Percentiles rank a stretch among this genome's conserved stretches.
Evolutionary conservation across 2,113 vertebrate genomes (phyloP).

Genomic region (Pampusana beccarii): DNA sequence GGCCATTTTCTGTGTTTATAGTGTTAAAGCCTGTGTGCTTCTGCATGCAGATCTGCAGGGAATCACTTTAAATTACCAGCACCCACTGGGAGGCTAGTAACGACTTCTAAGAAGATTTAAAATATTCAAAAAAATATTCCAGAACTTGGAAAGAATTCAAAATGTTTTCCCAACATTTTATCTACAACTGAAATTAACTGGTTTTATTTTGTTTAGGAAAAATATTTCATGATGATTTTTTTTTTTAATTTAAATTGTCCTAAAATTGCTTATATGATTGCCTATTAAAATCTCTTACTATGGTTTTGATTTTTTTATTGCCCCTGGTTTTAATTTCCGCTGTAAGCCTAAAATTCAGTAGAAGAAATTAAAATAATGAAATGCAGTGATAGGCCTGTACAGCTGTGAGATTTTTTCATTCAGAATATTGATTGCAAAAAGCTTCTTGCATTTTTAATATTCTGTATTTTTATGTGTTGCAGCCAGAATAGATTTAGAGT

Average conservation of each 20-base stretch:
- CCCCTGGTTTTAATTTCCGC: background rate
- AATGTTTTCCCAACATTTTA: constrained; percentile 15
- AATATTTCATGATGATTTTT: background rate
- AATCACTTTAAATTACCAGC: constrained; percentile 42
- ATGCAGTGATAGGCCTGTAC: background rate
- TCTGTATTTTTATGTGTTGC: background rate
- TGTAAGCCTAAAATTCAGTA: background rate
- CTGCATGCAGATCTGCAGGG: constrained; percentile 51
- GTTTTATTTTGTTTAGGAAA: background rate
- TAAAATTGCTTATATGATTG: background rate
- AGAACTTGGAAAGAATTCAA: constrained; percentile 39
- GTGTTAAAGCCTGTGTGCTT: constrained; percentile 43
- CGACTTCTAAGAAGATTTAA: constrained; percentile 43
- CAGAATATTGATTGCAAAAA: background rate
- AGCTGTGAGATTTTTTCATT: background rate
- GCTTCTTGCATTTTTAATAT: background rate
- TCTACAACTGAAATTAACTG: constrained; percentile 14
- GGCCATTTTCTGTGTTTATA: constrained; percentile 54
- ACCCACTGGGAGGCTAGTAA: constrained; percentile 30
- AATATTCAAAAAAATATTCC: background rate
- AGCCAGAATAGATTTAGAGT: background rate
- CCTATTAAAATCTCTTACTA: background rate
- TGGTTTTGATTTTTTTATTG: background rate
- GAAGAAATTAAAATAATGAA: background rate
- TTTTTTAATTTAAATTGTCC: background rate